Evolutionary conservation across 2,888 invertebrate genomes (phyloP), one percentile per base, ranked within the genome.

Genomic region (Rapana venosa): DNA sequence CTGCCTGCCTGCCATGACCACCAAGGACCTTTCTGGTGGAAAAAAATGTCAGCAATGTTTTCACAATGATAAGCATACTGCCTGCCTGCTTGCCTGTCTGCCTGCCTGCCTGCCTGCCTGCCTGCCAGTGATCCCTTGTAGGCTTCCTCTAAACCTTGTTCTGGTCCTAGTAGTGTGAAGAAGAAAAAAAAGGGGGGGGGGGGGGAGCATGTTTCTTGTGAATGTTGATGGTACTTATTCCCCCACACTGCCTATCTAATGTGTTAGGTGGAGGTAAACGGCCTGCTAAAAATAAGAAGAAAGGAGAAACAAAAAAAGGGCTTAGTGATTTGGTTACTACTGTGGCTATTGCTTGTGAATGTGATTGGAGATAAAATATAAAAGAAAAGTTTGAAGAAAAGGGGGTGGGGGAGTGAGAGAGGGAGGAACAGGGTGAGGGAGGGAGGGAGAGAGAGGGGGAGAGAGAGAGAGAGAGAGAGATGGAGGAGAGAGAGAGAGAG

Each of bases 21-120:
- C 11, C 26, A 47, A 47, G 47, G 47, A 47, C 47, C 47, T 47
- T n/a, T 8, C 74, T 74, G 26, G 74, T 8, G 6, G 26, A n/a
- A 74, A 74, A n/a, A 61, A 74, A 74, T 74, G 74, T n/a, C n/a
- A n/a, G n/a, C n/a, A 26, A 74, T 74, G 74, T 74, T 74, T 74
- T 74, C 74, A 74, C 74, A 74, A 26, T 74, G 74, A 74, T 74
- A 74, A 74, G 74, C n/a, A n/a, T 26, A 26, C 74, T n/a, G n/a
- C 74, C n/a, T 74, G n/a, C 74, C 47, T n/a, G 22, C 74, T n/a
- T 26, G 74, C 74, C n/a, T 74, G 4, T 13, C 8, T 15, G 74
- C n/a, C 74, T 74, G 26, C n/a, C 74, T 26, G 70, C 70, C 61
- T 20, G 17, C 61, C 61, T 0, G 1, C 61, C 6, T 20, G 13